A percentile compares a stretch with the other conserved stretches of the same genome.
phyloP scores from a whole-genome alignment of 2,888 invertebrate species.

The Germaria angustata region DNA sequence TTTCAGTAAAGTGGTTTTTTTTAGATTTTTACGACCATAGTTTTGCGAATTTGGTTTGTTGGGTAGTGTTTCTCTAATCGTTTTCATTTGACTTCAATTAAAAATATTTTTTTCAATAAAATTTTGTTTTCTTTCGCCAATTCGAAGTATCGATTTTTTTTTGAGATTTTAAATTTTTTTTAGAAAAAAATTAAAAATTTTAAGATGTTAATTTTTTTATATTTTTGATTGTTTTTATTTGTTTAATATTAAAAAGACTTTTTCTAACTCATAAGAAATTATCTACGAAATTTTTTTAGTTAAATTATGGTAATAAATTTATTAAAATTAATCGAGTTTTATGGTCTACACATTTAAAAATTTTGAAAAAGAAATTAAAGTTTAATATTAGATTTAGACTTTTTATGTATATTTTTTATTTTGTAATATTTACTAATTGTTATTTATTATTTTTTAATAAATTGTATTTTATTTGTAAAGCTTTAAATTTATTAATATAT shows the following conservation, averaged over 20 bases:
- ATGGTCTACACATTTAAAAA: constrained; percentile 38
- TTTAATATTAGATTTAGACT: background rate
- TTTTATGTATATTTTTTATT: background rate
- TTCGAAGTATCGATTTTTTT: constrained; percentile 38
- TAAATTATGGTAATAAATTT: constrained; percentile 38
- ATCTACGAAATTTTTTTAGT: background rate
- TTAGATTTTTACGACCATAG: background rate
- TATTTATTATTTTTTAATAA: constrained; percentile 50
- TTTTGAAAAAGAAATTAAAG: constrained; percentile 17
- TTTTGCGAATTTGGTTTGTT: constrained; percentile 11
- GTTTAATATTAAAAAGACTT: background rate
- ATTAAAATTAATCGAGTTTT: background rate
- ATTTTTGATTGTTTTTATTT: constrained; percentile 3
- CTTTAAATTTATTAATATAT: constrained; percentile 58
- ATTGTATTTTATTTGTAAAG: constrained; percentile 64
- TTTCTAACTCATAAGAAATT: background rate
- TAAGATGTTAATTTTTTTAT: background rate
- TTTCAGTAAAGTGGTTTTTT: constrained; percentile 41
- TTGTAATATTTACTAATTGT: constrained; percentile 51
- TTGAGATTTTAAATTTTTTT: constrained; percentile 5
- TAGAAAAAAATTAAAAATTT: background rate
- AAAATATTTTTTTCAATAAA: constrained; percentile 7
- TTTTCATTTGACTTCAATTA: background rate
- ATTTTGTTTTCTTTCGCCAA: constrained; percentile 3
- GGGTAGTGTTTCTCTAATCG: background rate